Evolutionary conservation across 2,113 vertebrate species (phyloP), one percentile per base, ranked within the genome.

Genomic region (Tichodroma muraria): DNA sequence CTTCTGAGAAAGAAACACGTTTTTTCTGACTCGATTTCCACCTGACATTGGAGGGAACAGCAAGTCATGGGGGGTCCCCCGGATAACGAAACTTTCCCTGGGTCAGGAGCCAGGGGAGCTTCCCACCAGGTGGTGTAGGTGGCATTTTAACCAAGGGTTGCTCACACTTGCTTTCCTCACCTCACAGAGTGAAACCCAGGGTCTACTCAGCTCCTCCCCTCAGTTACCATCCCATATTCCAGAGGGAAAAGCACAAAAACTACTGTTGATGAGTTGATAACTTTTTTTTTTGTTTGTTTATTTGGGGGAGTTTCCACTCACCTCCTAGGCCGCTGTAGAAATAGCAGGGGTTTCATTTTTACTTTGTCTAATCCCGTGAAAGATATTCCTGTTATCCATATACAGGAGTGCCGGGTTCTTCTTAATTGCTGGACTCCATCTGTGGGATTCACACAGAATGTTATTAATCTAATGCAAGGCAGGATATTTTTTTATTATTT

Each of bases 51-150:
- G 7, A 13, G 15, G n/a, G 8, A 14, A 13, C 16, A 66, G 83
- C 45, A 23, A 44, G 27, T 44, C 75, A 7, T 1, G 37, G 7
- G 45, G 68, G n/a, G 31, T 22, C 68, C 78, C 3, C 3, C 23
- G 53, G 47, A 54, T 6, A 6, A 42, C 1, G 6, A 9, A 18
- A n/a, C n/a, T n/a, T n/a, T 45, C 16, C 69, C 56, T 14, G 68
- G 82, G 27, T 77, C 23, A 2, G 21, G 76, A 65, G 42, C 45
- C 19, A 2, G 38, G 20, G 50, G 42, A 33, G 42, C 31, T 83
- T 90, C 35, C 93, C 94, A 78, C 70, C 82, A 88, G 88, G 56
- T 80, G 93, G 40, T 82, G 80, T 18, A 93, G 90, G 61, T 52
- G 59, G 85, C 57, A 14, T 59, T 72, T 80, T 25, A 66, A 22